Evolutionary conservation across 2,797 vertebrate species (phyloP).

Genomic region (Amniataba percoides): DNA sequence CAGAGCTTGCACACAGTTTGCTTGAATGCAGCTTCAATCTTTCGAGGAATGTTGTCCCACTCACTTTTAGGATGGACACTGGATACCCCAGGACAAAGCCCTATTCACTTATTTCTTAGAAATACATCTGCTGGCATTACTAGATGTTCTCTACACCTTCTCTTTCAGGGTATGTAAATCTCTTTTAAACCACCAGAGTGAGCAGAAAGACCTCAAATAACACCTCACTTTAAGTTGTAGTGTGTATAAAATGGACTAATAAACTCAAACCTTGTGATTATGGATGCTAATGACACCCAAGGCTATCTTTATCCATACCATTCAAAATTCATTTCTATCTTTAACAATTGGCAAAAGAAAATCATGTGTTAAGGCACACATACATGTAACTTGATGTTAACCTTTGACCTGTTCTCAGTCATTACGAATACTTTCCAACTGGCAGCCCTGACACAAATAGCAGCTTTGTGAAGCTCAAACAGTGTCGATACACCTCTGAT

Average conservation of each 20-base stretch:
- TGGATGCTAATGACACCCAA: not conserved
- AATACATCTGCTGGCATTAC: not conserved
- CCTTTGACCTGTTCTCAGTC: not conserved
- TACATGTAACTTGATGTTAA: not conserved
- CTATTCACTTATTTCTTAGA: not conserved
- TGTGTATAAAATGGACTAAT: not conserved
- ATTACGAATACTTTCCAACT: slow-evolving; percentile 26
- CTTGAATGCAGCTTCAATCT: slow-evolving; percentile 11
- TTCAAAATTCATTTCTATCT: not conserved
- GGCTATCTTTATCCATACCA: not conserved
- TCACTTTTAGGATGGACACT: slow-evolving; percentile 2
- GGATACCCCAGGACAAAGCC: not conserved
- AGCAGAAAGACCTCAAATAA: not conserved
- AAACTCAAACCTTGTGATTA: not conserved
- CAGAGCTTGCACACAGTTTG: not conserved
- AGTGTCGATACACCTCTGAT: slow-evolving; percentile 16
- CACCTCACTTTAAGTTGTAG: not conserved
- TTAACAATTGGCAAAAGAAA: not conserved
- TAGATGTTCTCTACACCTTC: not conserved
- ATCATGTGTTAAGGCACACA: not conserved
- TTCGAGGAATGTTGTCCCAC: slow-evolving; percentile 27
- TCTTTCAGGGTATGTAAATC: slow-evolving; percentile 15
- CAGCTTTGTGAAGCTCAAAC: slow-evolving; percentile 26
- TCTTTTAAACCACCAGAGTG: not conserved
- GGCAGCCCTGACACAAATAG: slow-evolving; percentile 16